These are phyloP conservation scores for Halichondria panicea DNA, from an alignment of 37 sponge, comb jelly and placozoan genomes.

Conservation along the genomic window DNA sequence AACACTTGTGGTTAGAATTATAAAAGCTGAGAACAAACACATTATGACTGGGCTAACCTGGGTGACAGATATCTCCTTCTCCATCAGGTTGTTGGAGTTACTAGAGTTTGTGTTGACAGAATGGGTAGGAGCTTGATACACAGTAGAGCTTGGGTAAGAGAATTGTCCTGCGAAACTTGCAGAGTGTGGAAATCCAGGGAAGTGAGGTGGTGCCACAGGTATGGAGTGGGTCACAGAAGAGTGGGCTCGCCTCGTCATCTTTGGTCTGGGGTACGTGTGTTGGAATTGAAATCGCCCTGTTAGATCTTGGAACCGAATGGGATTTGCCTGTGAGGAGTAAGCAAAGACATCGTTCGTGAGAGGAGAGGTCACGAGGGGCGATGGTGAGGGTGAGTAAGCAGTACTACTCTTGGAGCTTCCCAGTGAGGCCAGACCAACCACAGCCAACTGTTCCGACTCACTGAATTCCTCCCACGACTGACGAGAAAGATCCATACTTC, in stretches of 20 bases:
- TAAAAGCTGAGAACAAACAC: no score
- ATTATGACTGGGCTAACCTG: no score
- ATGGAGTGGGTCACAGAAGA: neutral
- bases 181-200: neutral
- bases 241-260: constrained; percentile 17
- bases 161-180: neutral
- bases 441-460: constrained; percentile 58
- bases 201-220: neutral
- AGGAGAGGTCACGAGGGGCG: constrained; percentile 30
- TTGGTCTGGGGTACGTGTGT: constrained; percentile 14
- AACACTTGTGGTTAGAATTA: no score
- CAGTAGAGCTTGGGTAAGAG: neutral
- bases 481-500: constrained; percentile 12
- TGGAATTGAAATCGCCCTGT: constrained; percentile 12
- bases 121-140: constrained; percentile 17
- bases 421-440: constrained; percentile 48
- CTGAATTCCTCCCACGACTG: constrained; percentile 54
- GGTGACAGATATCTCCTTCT: no score
- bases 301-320: constrained; percentile 11
- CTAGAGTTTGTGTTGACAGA: constrained; percentile 33
- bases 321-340: constrained; percentile 11
- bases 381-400: constrained; percentile 34
- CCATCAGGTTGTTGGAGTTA: constrained; percentile 21
- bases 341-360: constrained; percentile 33
- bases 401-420: constrained; percentile 32